These are phyloP conservation scores for Nettapus auritus DNA, from an alignment of 2,113 vertebrate species.

Conservation along the genomic window DNA sequence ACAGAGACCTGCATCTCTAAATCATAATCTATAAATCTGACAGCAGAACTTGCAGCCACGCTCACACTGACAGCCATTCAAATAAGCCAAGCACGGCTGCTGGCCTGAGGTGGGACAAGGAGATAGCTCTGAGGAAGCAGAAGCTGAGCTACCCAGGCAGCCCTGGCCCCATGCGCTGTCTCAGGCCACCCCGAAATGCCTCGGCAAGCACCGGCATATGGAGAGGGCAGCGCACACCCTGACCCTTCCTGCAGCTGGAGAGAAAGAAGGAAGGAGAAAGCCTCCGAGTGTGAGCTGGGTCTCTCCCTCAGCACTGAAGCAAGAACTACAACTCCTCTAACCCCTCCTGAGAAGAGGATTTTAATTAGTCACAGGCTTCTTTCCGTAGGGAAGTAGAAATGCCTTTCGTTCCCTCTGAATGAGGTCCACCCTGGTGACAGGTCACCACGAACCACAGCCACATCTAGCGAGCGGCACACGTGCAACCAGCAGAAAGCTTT, in stretches of 20 bases:
- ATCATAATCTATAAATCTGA: background rate
- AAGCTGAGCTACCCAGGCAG: background rate
- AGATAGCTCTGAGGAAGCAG: background rate
- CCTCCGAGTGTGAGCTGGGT: background rate
- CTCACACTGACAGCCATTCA: rapidly evolving
- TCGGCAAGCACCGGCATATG: background rate
- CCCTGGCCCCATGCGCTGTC: background rate
- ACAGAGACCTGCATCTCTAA: background rate
- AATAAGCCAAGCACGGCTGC: background rate
- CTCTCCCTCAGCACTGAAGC: background rate
- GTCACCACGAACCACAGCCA: background rate
- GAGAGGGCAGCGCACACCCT: background rate
- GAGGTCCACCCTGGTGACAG: background rate
- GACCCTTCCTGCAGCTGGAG: background rate
- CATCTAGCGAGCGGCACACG: background rate
- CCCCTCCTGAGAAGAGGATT: background rate
- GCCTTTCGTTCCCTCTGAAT: background rate
- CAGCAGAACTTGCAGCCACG: background rate
- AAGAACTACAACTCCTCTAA: background rate
- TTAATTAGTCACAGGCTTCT: background rate
- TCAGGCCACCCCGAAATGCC: background rate
- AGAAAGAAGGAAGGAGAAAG: background rate
- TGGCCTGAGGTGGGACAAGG: background rate
- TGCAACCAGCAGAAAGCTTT: background rate
- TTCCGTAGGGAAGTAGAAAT: background rate